Evolutionary conservation across 2,113 vertebrate genomes (phyloP).

Genomic region (Falco punctatus): DNA sequence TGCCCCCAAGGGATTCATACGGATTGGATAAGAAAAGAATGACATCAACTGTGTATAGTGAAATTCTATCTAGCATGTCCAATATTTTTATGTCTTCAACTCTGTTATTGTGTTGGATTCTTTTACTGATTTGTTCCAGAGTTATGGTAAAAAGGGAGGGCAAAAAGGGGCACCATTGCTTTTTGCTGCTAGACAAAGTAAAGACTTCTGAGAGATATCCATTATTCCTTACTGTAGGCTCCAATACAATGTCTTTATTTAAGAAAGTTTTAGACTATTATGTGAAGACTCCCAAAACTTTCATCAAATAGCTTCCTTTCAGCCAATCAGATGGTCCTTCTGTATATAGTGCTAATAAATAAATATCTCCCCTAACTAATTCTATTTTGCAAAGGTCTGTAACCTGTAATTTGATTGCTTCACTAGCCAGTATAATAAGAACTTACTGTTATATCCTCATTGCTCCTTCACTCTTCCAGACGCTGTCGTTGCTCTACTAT

Average conservation of each 20-base stretch:
- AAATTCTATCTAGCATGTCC: constrained; percentile 33
- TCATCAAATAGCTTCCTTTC: constrained; percentile 3
- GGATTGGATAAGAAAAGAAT: constrained; percentile 60
- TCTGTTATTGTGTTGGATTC: constrained; percentile 59
- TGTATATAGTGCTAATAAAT: constrained; percentile 24
- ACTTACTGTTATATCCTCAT: background rate
- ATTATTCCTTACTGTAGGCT: constrained; percentile 57
- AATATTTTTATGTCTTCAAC: constrained; percentile 54
- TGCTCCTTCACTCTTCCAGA: background rate
- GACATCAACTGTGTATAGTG: constrained; percentile 49
- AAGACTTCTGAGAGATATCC: constrained; percentile 40
- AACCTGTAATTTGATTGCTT: background rate
- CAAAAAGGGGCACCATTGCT: constrained; percentile 51
- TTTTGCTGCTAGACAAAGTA: constrained; percentile 60
- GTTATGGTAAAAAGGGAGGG: constrained; percentile 61
- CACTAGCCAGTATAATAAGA: background rate
- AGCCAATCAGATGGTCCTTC: background rate
- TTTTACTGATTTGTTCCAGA: constrained; percentile 61
- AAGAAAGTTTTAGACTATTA: constrained; percentile 55
- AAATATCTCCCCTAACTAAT: background rate
- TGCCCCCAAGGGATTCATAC: constrained; percentile 52
- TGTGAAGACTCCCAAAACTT: constrained; percentile 48
- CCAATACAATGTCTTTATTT: constrained; percentile 57
- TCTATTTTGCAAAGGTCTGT: background rate
- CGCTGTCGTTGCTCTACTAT: background rate